Evolutionary conservation across 2,888 invertebrate species (phyloP).

Genomic region (Chalcis sispes): DNA sequence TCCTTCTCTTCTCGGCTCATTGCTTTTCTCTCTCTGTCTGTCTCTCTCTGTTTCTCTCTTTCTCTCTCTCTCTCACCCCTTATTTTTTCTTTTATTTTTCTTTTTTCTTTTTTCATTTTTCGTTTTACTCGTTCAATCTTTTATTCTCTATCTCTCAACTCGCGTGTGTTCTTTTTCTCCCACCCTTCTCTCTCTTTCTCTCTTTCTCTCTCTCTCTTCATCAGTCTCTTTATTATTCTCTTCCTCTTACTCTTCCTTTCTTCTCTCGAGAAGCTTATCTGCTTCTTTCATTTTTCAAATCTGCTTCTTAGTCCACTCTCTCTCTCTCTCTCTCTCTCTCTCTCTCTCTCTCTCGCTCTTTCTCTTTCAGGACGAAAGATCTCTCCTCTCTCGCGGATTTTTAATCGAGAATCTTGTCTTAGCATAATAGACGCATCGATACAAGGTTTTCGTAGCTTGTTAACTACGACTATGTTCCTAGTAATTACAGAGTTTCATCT

Average conservation of each 20-base stretch:
- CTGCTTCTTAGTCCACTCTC: too few relatives aligned
- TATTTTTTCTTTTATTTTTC: background rate
- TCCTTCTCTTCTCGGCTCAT: slow-evolving; percentile 1
- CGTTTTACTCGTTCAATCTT: too few relatives aligned
- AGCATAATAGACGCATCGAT: slow-evolving; percentile 59
- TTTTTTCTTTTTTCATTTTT: slow-evolving; percentile 4
- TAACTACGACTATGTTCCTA: too few relatives aligned
- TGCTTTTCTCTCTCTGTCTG: slow-evolving; percentile 12
- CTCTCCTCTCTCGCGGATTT: slow-evolving; percentile 57
- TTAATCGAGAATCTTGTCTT: slow-evolving; percentile 59
- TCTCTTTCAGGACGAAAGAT: too few relatives aligned
- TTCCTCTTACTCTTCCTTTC: slow-evolving; percentile 32
- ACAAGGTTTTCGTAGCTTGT: too few relatives aligned
- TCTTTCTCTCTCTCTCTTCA: slow-evolving; percentile 16
- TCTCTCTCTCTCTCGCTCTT: too few relatives aligned
- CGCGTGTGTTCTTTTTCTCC: slow-evolving; percentile 37
- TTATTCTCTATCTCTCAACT: too few relatives aligned
- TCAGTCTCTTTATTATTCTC: slow-evolving; percentile 47
- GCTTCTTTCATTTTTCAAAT: slow-evolving; percentile 47
- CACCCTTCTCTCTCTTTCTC: slow-evolving; percentile 27
- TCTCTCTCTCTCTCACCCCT: slow-evolving; percentile 4
- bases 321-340: too few relatives aligned
- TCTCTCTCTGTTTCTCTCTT: slow-evolving; percentile 11
- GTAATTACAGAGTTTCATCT: too few relatives aligned
- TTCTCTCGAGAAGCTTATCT: slow-evolving; percentile 30